phyloP scores from a whole-genome alignment of 37 sponge, comb jelly and placozoan genomes.

The Beroe ovata region DNA sequence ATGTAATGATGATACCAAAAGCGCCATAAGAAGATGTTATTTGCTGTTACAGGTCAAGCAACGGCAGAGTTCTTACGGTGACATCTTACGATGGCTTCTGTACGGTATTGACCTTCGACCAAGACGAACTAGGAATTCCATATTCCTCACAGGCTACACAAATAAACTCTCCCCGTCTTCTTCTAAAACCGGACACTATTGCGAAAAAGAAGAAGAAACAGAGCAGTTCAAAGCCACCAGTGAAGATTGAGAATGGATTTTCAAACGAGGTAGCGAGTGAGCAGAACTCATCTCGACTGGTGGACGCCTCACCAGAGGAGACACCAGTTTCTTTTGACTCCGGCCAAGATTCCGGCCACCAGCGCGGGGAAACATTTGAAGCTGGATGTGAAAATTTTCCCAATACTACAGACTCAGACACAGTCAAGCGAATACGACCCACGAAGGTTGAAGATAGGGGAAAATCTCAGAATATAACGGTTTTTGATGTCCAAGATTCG shows the following conservation, averaged over 20 bases:
- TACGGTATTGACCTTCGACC: conserved; percentile 79
- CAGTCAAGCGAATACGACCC: conserved; percentile 5
- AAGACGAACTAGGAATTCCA: conserved; percentile 79
- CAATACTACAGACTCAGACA: neutral
- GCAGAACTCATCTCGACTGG: neutral
- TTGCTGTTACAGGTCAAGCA: conserved; percentile 81
- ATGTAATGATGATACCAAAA: too few species aligned
- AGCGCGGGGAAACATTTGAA: neutral
- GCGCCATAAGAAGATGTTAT: too few species aligned
- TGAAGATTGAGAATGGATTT: neutral
- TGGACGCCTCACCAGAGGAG: neutral
- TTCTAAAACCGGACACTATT: neutral
- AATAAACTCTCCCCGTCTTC: conserved; percentile 29
- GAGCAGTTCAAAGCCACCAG: neutral
- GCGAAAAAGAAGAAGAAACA: conserved; percentile 32
- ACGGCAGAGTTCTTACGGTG: conserved; percentile 79
- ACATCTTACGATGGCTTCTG: conserved; percentile 96
- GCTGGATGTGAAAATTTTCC: neutral
- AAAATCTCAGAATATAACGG: neutral
- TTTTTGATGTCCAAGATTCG: neutral
- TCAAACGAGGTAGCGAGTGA: neutral
- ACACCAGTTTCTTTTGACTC: neutral
- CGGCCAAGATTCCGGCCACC: neutral
- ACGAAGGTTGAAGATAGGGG: neutral
- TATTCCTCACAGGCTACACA: conserved; percentile 10